These are phyloP conservation scores for Cremastobaeus sp. DNA, from an alignment of 2,888 invertebrate species.

Conservation along the genomic window DNA sequence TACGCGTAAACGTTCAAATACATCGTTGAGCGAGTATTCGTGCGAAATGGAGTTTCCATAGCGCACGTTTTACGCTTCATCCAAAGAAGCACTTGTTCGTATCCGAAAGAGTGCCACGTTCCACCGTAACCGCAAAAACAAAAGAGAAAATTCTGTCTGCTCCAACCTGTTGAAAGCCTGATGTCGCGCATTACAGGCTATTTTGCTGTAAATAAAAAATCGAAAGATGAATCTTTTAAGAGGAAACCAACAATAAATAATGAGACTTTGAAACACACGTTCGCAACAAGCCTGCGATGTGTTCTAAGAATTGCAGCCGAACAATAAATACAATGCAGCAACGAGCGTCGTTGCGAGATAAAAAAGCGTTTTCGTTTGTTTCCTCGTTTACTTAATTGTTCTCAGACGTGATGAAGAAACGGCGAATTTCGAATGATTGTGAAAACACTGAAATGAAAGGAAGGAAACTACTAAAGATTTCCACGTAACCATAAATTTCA, in stretches of 20 bases:
- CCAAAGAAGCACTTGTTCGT: conserved; percentile 59
- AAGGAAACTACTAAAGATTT: no score
- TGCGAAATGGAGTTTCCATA: conserved; percentile 70
- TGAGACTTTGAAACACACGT: neutral
- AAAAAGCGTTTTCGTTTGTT: neutral
- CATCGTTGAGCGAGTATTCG: conserved; percentile 62
- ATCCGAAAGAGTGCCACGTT: conserved; percentile 59
- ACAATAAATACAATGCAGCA: neutral
- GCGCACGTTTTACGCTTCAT: conserved; percentile 66
- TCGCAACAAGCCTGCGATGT: neutral
- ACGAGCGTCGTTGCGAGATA: neutral
- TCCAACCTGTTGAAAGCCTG: conserved; percentile 69
- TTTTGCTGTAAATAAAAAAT: conserved; percentile 26
- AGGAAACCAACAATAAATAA: conserved; percentile 13
- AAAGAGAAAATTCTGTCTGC: conserved; percentile 67
- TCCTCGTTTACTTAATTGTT: no score
- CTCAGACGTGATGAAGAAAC: no score
- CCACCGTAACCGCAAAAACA: conserved; percentile 55
- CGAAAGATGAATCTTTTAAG: conserved; percentile 22
- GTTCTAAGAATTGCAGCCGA: neutral
- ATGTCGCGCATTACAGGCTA: conserved; percentile 32
- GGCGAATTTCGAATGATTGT: no score
- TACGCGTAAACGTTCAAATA: conserved; percentile 47
- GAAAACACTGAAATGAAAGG: no score
- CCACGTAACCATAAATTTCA: no score